Conservation (phyloP, 2,888 invertebrate species). For the Zaprionus bogoriensis region DNA sequence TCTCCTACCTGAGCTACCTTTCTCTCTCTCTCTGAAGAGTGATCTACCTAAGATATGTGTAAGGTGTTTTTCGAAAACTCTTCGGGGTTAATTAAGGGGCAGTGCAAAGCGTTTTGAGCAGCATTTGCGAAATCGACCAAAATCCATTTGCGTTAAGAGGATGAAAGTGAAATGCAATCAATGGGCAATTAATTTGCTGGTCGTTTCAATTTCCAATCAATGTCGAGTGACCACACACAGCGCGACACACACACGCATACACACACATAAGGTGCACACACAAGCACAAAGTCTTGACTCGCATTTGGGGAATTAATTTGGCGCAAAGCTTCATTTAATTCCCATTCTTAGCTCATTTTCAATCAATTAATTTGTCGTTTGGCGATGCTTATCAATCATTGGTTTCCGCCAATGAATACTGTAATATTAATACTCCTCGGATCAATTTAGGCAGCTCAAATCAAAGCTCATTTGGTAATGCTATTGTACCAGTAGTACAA, state of each 20-base stretch:
- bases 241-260: constrained; percentile 7
- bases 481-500: too few relatives aligned
- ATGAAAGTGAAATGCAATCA: constrained; percentile 20
- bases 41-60: background rate
- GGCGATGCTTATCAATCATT: constrained; percentile 50
- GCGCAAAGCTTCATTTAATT: constrained; percentile 26
- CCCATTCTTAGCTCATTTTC: constrained; percentile 26
- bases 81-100: background rate
- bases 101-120: background rate
- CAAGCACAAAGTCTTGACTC: too few relatives aligned
- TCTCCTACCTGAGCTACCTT: constrained; percentile 34
- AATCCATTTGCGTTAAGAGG: constrained; percentile 1
- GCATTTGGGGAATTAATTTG: constrained; percentile 28
- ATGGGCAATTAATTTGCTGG: constrained; percentile 36
- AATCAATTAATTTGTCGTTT: constrained; percentile 73
- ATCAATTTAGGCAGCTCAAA: constrained; percentile 30
- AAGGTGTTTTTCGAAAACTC: background rate
- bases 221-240: constrained; percentile 17
- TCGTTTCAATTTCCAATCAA: constrained; percentile 24
- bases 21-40: background rate
- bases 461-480: constrained; percentile 45
- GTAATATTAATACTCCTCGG: constrained; percentile 15
- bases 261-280: background rate
- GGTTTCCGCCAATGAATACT: constrained; percentile 37
- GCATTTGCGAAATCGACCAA: background rate